phyloP scores from a whole-genome alignment of 2,888 invertebrate genomes.

The Zygogramma bicolorata region DNA sequence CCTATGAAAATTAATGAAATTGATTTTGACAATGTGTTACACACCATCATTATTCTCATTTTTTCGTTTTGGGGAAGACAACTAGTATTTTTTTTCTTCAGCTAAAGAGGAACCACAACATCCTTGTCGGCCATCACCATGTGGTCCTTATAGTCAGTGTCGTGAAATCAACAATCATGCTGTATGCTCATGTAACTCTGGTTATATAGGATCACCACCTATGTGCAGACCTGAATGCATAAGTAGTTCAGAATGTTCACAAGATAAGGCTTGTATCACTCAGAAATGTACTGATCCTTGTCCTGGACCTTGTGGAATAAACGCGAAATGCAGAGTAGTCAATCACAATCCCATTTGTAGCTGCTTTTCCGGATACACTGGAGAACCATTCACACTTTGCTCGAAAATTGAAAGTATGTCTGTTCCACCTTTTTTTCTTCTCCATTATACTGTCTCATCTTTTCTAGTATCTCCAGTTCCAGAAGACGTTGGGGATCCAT shows the following conservation, averaged over 20 bases:
- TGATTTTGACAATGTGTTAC: too few relatives aligned
- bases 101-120: slow-evolving; percentile 58
- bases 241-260: slow-evolving; percentile 76
- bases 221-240: slow-evolving; percentile 76
- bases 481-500: slow-evolving; percentile 73
- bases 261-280: slow-evolving; percentile 73
- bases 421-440: slow-evolving; percentile 21
- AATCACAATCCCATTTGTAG: slow-evolving; percentile 79
- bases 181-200: slow-evolving; percentile 73
- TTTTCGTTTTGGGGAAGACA: slow-evolving; percentile 46
- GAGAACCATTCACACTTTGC: slow-evolving; percentile 75
- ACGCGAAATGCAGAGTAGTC: slow-evolving; percentile 76
- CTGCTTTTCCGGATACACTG: slow-evolving; percentile 73
- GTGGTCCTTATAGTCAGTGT: slow-evolving; percentile 77
- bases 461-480: slow-evolving; percentile 66
- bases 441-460: slow-evolving; percentile 44
- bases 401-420: slow-evolving; percentile 59
- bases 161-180: slow-evolving; percentile 73
- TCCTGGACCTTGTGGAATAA: slow-evolving; percentile 74
- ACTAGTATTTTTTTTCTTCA: background rate
- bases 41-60: background rate
- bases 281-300: slow-evolving; percentile 78
- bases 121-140: slow-evolving; percentile 75
- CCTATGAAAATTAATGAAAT: slow-evolving; percentile 17
- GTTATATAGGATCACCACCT: slow-evolving; percentile 76